A percentile compares a stretch with the other conserved stretches of the same genome.
phyloP scores from a whole-genome alignment of 2,113 vertebrate genomes.

The Sylvia atricapilla region DNA sequence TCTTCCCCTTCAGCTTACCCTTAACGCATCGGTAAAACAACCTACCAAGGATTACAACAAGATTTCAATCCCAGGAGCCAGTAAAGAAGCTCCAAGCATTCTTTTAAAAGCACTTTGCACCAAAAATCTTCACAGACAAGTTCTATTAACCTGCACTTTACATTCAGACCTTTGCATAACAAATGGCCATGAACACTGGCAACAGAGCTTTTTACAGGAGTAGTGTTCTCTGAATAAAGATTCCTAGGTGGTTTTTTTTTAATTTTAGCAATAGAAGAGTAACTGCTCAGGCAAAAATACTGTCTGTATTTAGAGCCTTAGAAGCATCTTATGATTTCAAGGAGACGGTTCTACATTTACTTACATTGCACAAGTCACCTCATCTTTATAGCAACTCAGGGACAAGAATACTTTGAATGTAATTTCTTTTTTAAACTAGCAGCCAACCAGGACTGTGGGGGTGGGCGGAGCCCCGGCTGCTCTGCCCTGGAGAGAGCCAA shows the following conservation, averaged over 20 bases:
- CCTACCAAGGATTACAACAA: conserved; percentile 69
- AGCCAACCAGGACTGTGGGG: not conserved
- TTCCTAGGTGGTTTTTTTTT: not conserved
- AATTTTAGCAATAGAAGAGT: not conserved
- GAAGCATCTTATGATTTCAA: not conserved
- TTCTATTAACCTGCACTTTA: not conserved
- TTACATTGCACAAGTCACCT: not conserved
- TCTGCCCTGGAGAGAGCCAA: no score
- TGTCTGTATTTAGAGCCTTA: not conserved
- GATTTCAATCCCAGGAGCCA: not conserved
- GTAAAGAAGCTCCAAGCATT: not conserved
- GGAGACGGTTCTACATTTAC: not conserved
- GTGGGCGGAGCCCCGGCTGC: no score
- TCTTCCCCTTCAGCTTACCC: conserved; percentile 79
- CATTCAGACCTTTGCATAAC: not conserved
- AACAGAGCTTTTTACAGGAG: not conserved
- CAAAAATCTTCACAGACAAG: not conserved
- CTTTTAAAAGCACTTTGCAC: not conserved
- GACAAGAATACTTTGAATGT: not conserved
- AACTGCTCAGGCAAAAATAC: not conserved
- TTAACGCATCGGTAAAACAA: conserved; percentile 84
- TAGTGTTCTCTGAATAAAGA: not conserved
- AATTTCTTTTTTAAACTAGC: not conserved
- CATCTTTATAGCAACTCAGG: not conserved
- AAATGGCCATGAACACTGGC: not conserved